Evolutionary conservation across 2,113 vertebrate genomes (phyloP).

Genomic region (Hymenochirus boettgeri): DNA sequence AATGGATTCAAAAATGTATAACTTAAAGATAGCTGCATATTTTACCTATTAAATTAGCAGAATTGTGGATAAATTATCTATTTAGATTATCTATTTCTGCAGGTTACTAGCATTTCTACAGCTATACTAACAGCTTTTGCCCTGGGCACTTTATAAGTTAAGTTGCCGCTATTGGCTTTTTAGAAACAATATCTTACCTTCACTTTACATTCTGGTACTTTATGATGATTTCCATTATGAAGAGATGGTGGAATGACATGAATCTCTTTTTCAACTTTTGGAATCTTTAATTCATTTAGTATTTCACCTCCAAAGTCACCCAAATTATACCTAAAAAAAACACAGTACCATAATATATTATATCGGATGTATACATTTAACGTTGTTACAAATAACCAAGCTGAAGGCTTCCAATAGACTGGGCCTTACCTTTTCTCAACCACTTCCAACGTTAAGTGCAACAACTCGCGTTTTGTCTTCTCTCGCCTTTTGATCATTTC

Average conservation of each 20-base stretch:
- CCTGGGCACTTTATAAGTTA: no score
- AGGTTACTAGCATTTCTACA: no score
- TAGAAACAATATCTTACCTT: slow-evolving; percentile 62
- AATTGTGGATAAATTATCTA: no score
- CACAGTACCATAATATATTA: slow-evolving; percentile 15
- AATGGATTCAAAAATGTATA: no score
- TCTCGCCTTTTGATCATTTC: slow-evolving; percentile 94
- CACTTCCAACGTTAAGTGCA: slow-evolving; percentile 88
- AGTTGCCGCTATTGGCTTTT: no score
- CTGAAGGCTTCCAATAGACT: not conserved
- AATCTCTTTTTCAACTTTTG: slow-evolving; percentile 74
- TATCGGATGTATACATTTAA: not conserved
- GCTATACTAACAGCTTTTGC: no score
- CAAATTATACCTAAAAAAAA: slow-evolving; percentile 72
- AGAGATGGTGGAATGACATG: slow-evolving; percentile 66
- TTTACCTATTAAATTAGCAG: no score
- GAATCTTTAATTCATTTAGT: slow-evolving; percentile 79
- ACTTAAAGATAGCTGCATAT: no score
- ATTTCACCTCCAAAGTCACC: slow-evolving; percentile 86
- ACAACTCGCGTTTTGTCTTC: slow-evolving; percentile 83
- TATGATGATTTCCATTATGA: slow-evolving; percentile 79
- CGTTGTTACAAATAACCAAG: not conserved
- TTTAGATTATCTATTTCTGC: no score
- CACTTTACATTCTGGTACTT: slow-evolving; percentile 76
- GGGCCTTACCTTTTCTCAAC: slow-evolving; percentile 87